Percentiles rank a stretch among this genome's conserved stretches.
These are phyloP conservation scores for Zoanthus sansibaricus DNA, from an alignment of 92 coral and sea anemone species.

Conservation along the genomic window DNA sequence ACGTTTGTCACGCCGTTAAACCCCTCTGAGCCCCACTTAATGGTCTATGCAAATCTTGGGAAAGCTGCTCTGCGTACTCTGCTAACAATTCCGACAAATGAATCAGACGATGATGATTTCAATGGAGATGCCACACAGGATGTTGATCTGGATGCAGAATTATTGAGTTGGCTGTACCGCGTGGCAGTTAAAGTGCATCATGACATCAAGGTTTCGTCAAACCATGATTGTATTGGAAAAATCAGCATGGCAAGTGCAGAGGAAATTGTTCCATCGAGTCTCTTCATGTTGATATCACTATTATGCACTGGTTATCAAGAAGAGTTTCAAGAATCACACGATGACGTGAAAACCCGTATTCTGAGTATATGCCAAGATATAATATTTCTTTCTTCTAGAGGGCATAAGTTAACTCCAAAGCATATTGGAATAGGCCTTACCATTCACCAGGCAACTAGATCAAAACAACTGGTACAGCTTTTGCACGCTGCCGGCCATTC, in stretches of 20 bases:
- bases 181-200: slow-evolving; percentile 59
- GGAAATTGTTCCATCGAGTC: slow-evolving; percentile 56
- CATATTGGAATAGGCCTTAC: slow-evolving; percentile 53
- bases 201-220: slow-evolving; percentile 62
- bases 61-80: slow-evolving; percentile 61
- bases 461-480: slow-evolving; percentile 29
- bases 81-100: slow-evolving; percentile 39
- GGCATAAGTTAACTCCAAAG: slow-evolving; percentile 65
- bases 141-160: slow-evolving; percentile 61
- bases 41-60: slow-evolving; percentile 54
- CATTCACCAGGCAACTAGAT: not conserved
- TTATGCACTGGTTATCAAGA: slow-evolving; percentile 54
- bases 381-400: slow-evolving; percentile 57
- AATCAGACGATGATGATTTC: slow-evolving; percentile 43
- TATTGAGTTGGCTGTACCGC: slow-evolving; percentile 71
- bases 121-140: slow-evolving; percentile 17
- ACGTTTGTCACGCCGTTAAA: slow-evolving; percentile 56
- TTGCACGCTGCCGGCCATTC: slow-evolving; percentile 74
- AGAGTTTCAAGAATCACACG: slow-evolving; percentile 10
- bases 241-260: slow-evolving; percentile 50
- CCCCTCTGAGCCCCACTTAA: slow-evolving; percentile 54
- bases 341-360: slow-evolving; percentile 54
- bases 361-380: slow-evolving; percentile 79
- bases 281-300: slow-evolving; percentile 48
- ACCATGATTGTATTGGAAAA: slow-evolving; percentile 47